A percentile compares a stretch with the other conserved stretches of the same genome.
These are phyloP conservation scores for Notothenia rossii DNA, from an alignment of 2,113 vertebrate species.

Conservation along the genomic window DNA sequence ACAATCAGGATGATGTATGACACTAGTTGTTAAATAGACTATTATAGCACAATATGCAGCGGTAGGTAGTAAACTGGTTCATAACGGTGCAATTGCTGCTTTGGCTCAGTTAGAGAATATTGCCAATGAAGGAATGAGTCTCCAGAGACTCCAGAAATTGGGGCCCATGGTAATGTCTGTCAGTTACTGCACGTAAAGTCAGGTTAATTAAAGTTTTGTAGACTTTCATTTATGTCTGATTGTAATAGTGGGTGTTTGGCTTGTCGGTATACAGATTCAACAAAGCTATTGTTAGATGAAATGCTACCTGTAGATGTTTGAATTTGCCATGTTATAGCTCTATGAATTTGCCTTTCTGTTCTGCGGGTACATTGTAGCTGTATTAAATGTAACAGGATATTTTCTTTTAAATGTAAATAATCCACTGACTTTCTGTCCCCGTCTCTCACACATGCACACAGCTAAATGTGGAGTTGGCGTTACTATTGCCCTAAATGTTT, in stretches of 20 bases:
- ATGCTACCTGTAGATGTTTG: background rate
- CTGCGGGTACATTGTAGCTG: background rate
- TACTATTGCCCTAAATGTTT: conserved; percentile 49
- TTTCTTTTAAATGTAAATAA: too few relatives aligned
- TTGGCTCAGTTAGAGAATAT: conserved; percentile 40
- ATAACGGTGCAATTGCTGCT: conserved; percentile 21
- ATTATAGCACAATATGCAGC: conserved; percentile 13
- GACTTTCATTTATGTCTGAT: conserved; percentile 14
- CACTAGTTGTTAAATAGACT: conserved; percentile 25
- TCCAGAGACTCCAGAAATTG: conserved; percentile 12
- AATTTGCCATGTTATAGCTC: background rate
- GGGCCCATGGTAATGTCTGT: background rate
- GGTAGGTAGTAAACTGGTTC: conserved; percentile 13
- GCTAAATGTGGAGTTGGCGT: conserved; percentile 36
- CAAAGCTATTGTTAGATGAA: background rate
- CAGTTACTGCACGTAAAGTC: conserved; percentile 18
- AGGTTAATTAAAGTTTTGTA: conserved; percentile 33
- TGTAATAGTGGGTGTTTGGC: background rate
- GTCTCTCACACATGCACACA: conserved; percentile 7
- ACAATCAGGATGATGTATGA: conserved; percentile 13
- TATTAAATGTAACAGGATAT: background rate
- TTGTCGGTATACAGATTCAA: background rate
- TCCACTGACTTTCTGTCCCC: background rate
- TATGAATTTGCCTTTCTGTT: background rate
- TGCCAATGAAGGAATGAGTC: conserved; percentile 27